Evolutionary conservation across 2,113 vertebrate genomes (phyloP).

Genomic region (Excalfactoria chinensis): DNA sequence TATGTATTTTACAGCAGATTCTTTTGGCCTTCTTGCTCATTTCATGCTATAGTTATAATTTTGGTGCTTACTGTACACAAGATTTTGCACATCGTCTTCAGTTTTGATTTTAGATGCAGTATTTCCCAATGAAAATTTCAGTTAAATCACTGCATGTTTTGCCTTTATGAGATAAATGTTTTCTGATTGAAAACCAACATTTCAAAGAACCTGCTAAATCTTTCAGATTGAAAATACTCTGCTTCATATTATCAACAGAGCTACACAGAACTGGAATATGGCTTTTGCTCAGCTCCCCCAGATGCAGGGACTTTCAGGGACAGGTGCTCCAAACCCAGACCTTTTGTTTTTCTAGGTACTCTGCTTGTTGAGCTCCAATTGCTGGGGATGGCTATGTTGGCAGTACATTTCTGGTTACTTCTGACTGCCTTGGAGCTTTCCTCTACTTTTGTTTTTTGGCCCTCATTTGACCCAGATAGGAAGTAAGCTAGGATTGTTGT

Average conservation of each 20-base stretch:
- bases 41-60: background rate
- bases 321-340: background rate
- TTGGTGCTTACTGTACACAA: background rate
- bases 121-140: background rate
- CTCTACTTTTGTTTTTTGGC: conserved; percentile 41
- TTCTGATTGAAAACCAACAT: background rate
- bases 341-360: background rate
- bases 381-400: conserved; percentile 7
- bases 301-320: background rate
- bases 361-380: background rate
- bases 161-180: background rate
- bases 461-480: conserved; percentile 42
- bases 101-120: background rate
- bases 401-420: background rate
- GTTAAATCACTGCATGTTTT: background rate
- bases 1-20: background rate
- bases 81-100: background rate
- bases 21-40: background rate
- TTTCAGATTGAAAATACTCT: background rate
- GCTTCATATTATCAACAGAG: background rate
- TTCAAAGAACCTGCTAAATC: background rate
- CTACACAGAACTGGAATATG: background rate
- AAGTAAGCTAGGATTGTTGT: conserved; percentile 52
- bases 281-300: background rate
- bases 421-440: background rate